Evolutionary conservation across 2,113 vertebrate genomes (phyloP), one percentile per base, ranked within the genome.

Genomic region (Pelmatolapia mariae): DNA sequence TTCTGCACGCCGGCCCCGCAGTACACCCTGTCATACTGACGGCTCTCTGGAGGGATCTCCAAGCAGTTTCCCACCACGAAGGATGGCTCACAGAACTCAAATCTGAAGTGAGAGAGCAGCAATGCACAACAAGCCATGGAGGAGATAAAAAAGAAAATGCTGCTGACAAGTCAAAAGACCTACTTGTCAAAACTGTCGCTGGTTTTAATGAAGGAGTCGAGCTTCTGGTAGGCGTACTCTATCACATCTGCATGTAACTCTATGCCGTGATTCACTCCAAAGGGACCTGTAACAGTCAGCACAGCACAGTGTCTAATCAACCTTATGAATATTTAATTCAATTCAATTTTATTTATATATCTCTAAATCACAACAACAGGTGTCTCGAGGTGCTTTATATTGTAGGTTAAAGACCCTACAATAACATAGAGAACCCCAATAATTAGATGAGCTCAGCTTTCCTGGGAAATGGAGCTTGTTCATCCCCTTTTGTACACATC

Each of bases 131-230:
- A 52, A 16, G 4, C 7, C 6, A 10, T 10, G 26, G 38, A 18
- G 4, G 8, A 15, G 16, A 2, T 19, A 6, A 7, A 38, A 16
- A 15, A n/a, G 16, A 5, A 19, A 2, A 19, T 31, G 22, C 18
- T 6, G 50, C n/a, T 15, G 10, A 31, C 18, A 82, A 4, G 19
- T 38, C 3, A 2, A 38, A 19, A 78, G 3, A 81, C 97, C 94
- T 95, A 99, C 98, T 96, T 98, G 96, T 99, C 99, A 90, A 99
- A 99, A 95, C 98, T 99, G 92, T 99, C 98, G 1, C 97, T 99
- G 68, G 97, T 99, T 95, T 97, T 98, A 94, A 99, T 98, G 95
- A 99, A 99, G 91, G 96, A 96, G 56, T 99, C 98, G 16, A 99
- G 96, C 90, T 98, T 99, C 96, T 99, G 97, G 94, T 98, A 97